These are phyloP conservation scores for Lacerta bilineata DNA, from an alignment of 2,797 vertebrate genomes.

Conservation along the genomic window DNA sequence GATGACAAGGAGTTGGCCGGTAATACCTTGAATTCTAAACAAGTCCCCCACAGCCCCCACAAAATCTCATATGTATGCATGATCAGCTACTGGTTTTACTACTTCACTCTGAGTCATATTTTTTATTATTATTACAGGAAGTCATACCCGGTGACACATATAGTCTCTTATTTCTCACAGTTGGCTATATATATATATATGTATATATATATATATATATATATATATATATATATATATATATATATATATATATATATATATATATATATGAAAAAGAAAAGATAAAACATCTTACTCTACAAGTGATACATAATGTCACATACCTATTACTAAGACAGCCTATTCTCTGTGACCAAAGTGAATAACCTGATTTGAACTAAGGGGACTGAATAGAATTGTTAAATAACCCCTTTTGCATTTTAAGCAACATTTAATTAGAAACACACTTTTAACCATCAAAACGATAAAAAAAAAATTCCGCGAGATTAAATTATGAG, in stretches of 20 bases:
- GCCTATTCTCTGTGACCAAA: conserved; percentile 78
- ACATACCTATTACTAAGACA: conserved; percentile 71
- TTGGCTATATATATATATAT: conserved; percentile 63
- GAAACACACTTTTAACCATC: conserved; percentile 91
- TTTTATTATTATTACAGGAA: conserved; percentile 51
- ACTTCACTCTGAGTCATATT: conserved; percentile 44
- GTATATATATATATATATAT: too few species aligned
- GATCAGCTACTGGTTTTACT: conserved; percentile 50
- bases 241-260: conserved; percentile 5
- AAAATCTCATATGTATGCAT: conserved; percentile 18
- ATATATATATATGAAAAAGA: conserved; percentile 49
- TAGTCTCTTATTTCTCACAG: conserved; percentile 56
- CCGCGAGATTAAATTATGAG: conserved; percentile 93
- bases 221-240: conserved; percentile 17
- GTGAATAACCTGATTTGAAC: conserved; percentile 81
- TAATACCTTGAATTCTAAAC: conserved; percentile 51
- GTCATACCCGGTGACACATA: conserved; percentile 48
- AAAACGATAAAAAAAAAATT: conserved; percentile 93
- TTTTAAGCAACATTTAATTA: conserved; percentile 97
- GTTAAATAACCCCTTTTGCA: conserved; percentile 85
- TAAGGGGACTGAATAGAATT: conserved; percentile 76
- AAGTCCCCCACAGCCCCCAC: conserved; percentile 13
- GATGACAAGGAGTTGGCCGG: neutral
- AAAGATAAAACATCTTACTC: conserved; percentile 76
- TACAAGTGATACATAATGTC: conserved; percentile 78